Evolutionary conservation across 1,140 invertebrate species (phyloP), one percentile per base, ranked within the genome.

Genomic region (Cyclargus thomasi): DNA sequence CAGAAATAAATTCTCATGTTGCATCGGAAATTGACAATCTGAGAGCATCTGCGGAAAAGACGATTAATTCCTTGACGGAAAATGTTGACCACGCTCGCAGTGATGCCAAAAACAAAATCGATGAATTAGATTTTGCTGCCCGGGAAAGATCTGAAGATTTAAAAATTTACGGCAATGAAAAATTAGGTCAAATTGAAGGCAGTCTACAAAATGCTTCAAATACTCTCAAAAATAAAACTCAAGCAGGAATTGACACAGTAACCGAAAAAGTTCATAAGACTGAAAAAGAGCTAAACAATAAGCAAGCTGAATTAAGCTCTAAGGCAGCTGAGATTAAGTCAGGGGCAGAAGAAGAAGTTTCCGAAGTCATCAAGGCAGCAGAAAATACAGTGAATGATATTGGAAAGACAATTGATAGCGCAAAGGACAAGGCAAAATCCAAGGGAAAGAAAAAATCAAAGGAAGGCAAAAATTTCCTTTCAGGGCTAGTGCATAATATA

Each of bases 401-500:
- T 21, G 70, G 65, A 64, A 80, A 82, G 66, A 71, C 78, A 39
- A 22, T 82, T 57, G 83, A 85, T 55, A 74, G 62, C 63, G 69
- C 71, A 55, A 83, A 82, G 65, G 72, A 79, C 53, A 82, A 85
- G 71, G 47, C 68, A 5, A 77, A 74, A 69, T 65, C 75, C n/a
- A 79, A 80, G 53, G 76, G 70, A 2, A 86, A 89, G 67, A 87
- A 90, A 71, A 88, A 88, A 70, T 74, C 81, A 23, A 88, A 90
- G 66, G 81, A 90, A 76, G 79, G 86, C 3, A 90, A 90, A 68
- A 82, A 79, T 65, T 90, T 90, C 71, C 82, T 90, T 55, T 80
- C 83, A 2, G 87, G 86, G 53, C 65, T 90, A 36, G 86, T 90
- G 1, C 77, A 82, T 55, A 87, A 86, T 67, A 85, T 90, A 20